Percentiles rank a stretch among this genome's conserved stretches.
These are phyloP conservation scores for Antheraea assamensis DNA, from an alignment of 2,888 invertebrate genomes.

Conservation along the genomic window DNA sequence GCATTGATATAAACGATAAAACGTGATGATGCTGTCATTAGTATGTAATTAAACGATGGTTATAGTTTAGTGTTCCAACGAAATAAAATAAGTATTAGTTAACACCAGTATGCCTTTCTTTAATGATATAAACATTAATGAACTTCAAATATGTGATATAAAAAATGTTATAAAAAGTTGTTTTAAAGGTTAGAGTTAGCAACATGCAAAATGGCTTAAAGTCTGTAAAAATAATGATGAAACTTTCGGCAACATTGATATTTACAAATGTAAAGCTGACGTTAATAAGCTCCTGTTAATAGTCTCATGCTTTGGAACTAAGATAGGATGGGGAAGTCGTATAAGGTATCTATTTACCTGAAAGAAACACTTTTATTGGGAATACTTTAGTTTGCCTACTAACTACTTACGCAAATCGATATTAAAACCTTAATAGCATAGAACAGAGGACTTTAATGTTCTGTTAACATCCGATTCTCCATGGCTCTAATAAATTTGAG, in stretches of 20 bases:
- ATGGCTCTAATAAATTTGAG: neutral
- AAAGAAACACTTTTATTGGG: neutral
- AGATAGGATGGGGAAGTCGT: no score
- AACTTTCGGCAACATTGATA: no score
- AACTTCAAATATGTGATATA: no score
- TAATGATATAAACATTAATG: no score
- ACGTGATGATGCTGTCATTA: neutral
- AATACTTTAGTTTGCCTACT: neutral
- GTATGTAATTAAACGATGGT: neutral
- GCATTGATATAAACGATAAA: neutral
- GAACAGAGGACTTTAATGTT: neutral
- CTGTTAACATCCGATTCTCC: neutral
- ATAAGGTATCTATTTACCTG: neutral
- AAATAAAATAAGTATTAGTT: neutral
- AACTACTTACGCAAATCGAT: neutral
- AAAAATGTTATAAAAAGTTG: no score
- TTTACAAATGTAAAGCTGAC: no score
- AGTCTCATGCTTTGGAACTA: no score
- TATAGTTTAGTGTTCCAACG: neutral
- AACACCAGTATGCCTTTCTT: no score
- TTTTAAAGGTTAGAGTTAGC: no score
- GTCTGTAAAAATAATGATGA: no score
- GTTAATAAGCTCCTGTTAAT: no score
- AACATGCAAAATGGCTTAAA: no score
- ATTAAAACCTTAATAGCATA: neutral